A percentile compares a stretch with the other conserved stretches of the same genome.
Evolutionary conservation across 2,113 vertebrate species (phyloP).

Genomic region (Tapirus terrestris): DNA sequence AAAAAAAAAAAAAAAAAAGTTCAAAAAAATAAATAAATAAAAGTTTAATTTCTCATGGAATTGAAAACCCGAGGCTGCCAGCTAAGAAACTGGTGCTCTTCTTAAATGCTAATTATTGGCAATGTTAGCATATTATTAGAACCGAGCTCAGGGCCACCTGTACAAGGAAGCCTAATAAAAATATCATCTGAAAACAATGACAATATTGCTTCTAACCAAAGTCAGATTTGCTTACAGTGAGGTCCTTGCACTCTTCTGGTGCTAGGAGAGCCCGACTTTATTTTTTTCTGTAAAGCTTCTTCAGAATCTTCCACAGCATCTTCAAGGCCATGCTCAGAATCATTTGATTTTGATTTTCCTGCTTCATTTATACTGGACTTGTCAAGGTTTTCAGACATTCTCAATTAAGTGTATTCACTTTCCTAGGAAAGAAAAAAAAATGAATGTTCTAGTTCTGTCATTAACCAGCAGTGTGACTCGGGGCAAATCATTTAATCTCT

Average conservation of each 20-base stretch:
- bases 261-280: conserved; percentile 84
- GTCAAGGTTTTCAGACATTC: conserved; percentile 92
- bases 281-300: conserved; percentile 85
- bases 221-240: conserved; percentile 88
- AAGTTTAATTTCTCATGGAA: no score
- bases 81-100: background rate
- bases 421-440: conserved; percentile 63
- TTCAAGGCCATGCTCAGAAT: conserved; percentile 79
- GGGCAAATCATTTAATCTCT: background rate
- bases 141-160: background rate
- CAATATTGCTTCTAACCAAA: background rate
- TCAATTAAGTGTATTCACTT: conserved; percentile 72
- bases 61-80: background rate
- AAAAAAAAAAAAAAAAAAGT: no score
- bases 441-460: background rate
- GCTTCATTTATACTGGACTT: conserved; percentile 83
- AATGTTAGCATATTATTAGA: background rate
- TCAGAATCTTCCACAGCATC: conserved; percentile 80
- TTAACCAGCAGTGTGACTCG: background rate
- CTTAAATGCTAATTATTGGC: background rate
- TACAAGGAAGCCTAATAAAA: conserved; percentile 40
- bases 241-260: conserved; percentile 84
- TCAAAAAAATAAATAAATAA: no score
- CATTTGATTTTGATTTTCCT: conserved; percentile 81
- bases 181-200: background rate